Evolutionary conservation across 2,888 invertebrate species (phyloP), one percentile per base, ranked within the genome.

Genomic region (Drosophila parthenogenetica): DNA sequence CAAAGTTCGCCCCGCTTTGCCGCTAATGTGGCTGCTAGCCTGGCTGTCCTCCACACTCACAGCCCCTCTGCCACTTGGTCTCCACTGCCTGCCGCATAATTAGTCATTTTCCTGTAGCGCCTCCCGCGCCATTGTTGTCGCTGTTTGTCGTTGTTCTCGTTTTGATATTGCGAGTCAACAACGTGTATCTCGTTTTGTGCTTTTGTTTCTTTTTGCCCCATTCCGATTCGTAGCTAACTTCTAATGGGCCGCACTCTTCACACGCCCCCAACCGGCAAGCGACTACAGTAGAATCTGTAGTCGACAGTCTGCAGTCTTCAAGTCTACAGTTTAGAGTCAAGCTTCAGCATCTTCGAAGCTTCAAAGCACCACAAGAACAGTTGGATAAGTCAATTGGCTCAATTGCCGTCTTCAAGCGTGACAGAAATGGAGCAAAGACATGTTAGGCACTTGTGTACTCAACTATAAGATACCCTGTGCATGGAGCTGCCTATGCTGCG

Each of bases 321-420:
- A 40, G 48, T 25, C 14, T 17, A 37, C 49, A 60, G 45, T 53
- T 42, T 35, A 61, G 46, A 60, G 39, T 39, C 40, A 7, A 60
- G 63, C 48, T 40, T 48, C 54, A 84, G 85, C 85, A 87, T 85
- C 88, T 87, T 85, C 67, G 73, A 73, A 79, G 8, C 88, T 87
- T 85, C 67, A 77, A 73, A 79, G 8, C 83, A 80, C 77, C 77
- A 86, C 74, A 86, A 82, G 86, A 66, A 80, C 82, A 83, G 82
- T 83, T 83, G 82, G 85, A 72, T 66, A 77, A 83, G 87, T 78
- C 87, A 84, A 87, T 89, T 89, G 87, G 89, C 85, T 89, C 84
- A 89, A 85, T 85, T 85, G 86, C 88, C 85, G 87, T 87, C 83
- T 79, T 89, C 87, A 85, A 89, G 86, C 89, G 88, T 89, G 89